Base-by-base conservation (phyloP, 2,888 invertebrate genomes). In the Fissipunctia ypsillon region DNA sequence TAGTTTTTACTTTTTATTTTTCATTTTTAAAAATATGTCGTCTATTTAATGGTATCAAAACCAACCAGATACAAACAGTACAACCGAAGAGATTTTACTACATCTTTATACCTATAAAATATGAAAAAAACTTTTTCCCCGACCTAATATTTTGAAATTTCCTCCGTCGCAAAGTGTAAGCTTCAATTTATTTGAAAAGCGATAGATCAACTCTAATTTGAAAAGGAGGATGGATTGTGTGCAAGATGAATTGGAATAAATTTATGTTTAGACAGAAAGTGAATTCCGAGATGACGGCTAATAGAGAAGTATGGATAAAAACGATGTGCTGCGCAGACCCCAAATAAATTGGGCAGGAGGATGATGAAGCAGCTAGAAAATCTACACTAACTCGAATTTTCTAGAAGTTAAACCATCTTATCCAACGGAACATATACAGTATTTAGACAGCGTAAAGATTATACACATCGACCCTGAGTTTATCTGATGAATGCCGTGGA, bases 391-490 rank as follows among this genome's bases (percentile, higher is more conserved):
- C n/a, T 38, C 6, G 25, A 35, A 60, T 48, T 14, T 56, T 35
- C 12, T n/a, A 48, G 2, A 77, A 48, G 3, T 14, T 50, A 35
- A 57, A 54, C 48, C 41, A 65, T 54, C 50, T 45, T 57, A 81
- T 50, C 59, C 54, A 69, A 73, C 54, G 48, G 35, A 31, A 59
- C 50, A 31, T 31, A 66, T 14, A 52, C 43, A 31, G n/a, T 19
- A 41, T 68, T 63, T 41, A 59, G 25, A 52, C 57, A 57, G 57
- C 70, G 35, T 52, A 70, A 69, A 64, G 65, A 78, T 80, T 80
- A 77, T 67, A 75, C 67, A 45, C 38, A 60, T 70, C 73, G 73
- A 76, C 84, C 82, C 69, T 87, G 78, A 85, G 80, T 78, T 81
- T 76, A 77, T 81, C 81, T 82, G 69, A 83, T 73, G 70, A 80